Conservation (phyloP, 2,113 vertebrate genomes). For the Pungitius pungitius region DNA sequence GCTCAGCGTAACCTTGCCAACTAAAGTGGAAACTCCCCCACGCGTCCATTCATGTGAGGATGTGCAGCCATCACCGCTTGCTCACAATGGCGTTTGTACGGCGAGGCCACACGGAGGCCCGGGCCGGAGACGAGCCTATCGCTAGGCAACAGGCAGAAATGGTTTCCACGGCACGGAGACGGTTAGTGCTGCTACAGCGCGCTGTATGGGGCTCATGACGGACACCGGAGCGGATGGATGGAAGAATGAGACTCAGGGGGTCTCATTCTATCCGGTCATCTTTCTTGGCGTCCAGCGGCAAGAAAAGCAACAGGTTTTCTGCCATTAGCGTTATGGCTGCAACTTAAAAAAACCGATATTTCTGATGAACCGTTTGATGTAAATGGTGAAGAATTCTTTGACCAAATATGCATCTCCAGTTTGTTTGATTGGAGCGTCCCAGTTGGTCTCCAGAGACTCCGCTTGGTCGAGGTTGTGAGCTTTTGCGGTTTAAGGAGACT, state of each 20-base stretch:
- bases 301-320: constrained; percentile 4
- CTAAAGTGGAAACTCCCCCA: constrained; percentile 65
- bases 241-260: too few species aligned
- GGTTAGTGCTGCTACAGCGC: constrained; percentile 38
- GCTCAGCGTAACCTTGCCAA: constrained; percentile 54
- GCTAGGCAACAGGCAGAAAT: constrained; percentile 73
- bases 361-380: neutral
- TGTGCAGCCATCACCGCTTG: constrained; percentile 49
- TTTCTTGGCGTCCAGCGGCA: constrained; percentile 13
- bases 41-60: constrained; percentile 66
- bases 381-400: neutral
- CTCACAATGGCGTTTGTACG: constrained; percentile 49
- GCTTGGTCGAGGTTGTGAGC: neutral
- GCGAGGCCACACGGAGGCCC: constrained; percentile 49
- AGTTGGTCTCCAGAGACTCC: neutral
- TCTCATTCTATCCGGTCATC: neutral
- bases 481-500: neutral
- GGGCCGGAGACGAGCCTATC: constrained; percentile 59
- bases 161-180: constrained; percentile 49
- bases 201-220: constrained; percentile 41
- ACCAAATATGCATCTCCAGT: neutral
- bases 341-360: neutral
- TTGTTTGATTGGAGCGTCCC: neutral
- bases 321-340: neutral
- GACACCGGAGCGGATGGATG: constrained; percentile 37